These are phyloP conservation scores for Tragelaphus strepsiceros DNA, from an alignment of 2,113 vertebrate species.

Conservation along the genomic window DNA sequence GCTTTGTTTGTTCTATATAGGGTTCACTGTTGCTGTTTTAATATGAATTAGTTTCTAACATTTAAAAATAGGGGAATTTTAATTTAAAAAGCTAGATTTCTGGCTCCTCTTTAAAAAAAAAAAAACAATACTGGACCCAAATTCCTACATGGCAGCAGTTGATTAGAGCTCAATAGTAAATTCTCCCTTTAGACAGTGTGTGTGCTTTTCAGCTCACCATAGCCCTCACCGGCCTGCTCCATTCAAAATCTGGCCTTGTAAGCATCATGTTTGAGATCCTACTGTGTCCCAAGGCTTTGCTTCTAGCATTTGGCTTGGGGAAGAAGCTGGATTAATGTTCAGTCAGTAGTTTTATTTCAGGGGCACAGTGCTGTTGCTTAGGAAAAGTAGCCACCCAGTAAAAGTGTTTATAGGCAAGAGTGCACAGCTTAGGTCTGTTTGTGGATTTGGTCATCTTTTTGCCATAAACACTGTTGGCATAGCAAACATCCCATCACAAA, in stretches of 20 bases:
- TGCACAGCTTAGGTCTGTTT: slow-evolving; percentile 21
- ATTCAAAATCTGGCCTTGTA: neutral
- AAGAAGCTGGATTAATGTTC: neutral
- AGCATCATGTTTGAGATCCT: neutral
- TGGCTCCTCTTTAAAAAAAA: neutral
- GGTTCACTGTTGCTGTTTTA: neutral
- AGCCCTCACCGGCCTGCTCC: neutral
- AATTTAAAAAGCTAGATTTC: slow-evolving; percentile 27
- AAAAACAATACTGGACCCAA: neutral
- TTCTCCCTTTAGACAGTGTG: neutral
- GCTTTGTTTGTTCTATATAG: slow-evolving; percentile 29
- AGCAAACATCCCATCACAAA: slow-evolving; percentile 31
- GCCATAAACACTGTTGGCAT: slow-evolving; percentile 51
- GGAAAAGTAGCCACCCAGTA: slow-evolving; percentile 12
- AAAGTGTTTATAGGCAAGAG: slow-evolving; percentile 4
- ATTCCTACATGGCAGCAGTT: neutral
- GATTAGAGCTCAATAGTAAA: neutral
- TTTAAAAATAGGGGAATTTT: slow-evolving; percentile 42
- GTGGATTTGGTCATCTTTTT: slow-evolving; percentile 53
- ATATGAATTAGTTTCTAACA: neutral
- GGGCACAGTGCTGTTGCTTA: neutral
- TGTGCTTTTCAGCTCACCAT: neutral
- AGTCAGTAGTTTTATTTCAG: neutral
- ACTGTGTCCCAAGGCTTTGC: slow-evolving; percentile 1
- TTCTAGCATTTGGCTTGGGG: neutral